Conservation (phyloP, 2,113 vertebrate genomes). For the Sterrhoptilus dennistouni region DNA sequence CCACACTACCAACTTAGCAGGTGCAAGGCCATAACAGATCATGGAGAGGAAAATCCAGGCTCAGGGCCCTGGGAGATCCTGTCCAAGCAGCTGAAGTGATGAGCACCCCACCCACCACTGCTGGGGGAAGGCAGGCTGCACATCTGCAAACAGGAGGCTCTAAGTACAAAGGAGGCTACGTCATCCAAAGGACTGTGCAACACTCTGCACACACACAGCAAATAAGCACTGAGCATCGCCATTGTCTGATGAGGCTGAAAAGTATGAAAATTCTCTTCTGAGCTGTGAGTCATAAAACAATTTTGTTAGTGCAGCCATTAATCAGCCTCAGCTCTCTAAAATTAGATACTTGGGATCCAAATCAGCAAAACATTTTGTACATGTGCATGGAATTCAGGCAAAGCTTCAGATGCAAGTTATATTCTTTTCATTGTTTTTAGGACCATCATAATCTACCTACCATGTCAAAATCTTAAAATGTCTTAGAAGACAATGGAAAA, state of each 20-base stretch:
- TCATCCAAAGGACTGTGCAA: not conserved
- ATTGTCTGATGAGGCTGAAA: not conserved
- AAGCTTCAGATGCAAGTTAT: not conserved
- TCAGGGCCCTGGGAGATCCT: not conserved
- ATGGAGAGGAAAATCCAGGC: not conserved
- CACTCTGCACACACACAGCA: not conserved
- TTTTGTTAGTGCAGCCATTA: not conserved
- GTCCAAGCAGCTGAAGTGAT: not conserved
- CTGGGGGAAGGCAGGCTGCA: not conserved
- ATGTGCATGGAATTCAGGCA: not conserved
- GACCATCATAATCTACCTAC: not conserved
- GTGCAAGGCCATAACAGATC: not conserved
- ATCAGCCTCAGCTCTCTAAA: conserved; percentile 10
- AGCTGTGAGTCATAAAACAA: conserved; percentile 12
- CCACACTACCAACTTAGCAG: not conserved
- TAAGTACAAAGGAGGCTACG: not conserved
- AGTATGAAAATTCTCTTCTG: not conserved
- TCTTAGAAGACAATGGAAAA: not conserved
- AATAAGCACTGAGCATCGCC: accelerated
- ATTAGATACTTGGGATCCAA: not conserved
- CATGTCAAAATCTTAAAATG: not conserved
- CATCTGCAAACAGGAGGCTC: not conserved
- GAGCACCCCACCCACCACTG: not conserved
- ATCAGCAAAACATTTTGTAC: not conserved
- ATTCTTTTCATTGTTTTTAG: conserved; percentile 2